Percentiles rank a stretch among this genome's conserved stretches.
phyloP scores from a whole-genome alignment of 1,140 invertebrate species.

The Caenorhabditis briggsae region DNA sequence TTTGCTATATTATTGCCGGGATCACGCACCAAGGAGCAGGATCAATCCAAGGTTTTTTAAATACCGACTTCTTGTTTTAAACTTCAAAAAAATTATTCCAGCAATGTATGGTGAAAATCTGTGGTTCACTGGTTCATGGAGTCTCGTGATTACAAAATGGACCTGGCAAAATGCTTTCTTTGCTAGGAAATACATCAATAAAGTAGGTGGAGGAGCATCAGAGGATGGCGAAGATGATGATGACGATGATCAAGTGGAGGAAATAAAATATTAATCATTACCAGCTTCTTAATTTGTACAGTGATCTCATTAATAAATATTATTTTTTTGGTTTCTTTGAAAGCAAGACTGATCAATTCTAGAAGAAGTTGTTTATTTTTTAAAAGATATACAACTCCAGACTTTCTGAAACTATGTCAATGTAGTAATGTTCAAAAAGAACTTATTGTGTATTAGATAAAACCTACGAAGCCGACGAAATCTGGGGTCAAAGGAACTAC shows the following conservation, averaged over 20 bases:
- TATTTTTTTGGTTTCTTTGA: not conserved
- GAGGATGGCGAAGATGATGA: not conserved
- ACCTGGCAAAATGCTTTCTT: conserved; percentile 44
- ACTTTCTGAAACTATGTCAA: too few relatives aligned
- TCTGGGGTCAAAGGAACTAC: too few relatives aligned
- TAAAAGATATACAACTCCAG: too few relatives aligned
- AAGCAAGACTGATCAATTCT: too few relatives aligned
- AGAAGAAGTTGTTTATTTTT: too few relatives aligned
- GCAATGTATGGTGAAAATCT: conserved; percentile 47
- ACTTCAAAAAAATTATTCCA: not conserved
- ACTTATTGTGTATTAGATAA: too few relatives aligned
- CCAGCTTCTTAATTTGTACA: not conserved
- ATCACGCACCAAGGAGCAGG: conserved; percentile 39
- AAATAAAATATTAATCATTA: conserved; percentile 10
- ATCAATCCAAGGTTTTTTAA: conserved; percentile 42
- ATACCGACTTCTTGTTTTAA: too few relatives aligned
- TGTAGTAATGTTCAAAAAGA: too few relatives aligned
- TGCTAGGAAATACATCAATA: not conserved
- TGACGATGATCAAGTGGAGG: conserved; percentile 27
- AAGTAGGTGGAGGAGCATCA: not conserved
- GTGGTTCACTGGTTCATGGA: conserved; percentile 30
- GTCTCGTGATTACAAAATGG: conserved; percentile 46
- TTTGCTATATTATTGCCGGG: conserved; percentile 27
- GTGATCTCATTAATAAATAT: conserved; percentile 13
- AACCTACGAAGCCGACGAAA: too few relatives aligned